Conservation (phyloP, 1,140 invertebrate genomes). For the Popillia japonica region DNA sequence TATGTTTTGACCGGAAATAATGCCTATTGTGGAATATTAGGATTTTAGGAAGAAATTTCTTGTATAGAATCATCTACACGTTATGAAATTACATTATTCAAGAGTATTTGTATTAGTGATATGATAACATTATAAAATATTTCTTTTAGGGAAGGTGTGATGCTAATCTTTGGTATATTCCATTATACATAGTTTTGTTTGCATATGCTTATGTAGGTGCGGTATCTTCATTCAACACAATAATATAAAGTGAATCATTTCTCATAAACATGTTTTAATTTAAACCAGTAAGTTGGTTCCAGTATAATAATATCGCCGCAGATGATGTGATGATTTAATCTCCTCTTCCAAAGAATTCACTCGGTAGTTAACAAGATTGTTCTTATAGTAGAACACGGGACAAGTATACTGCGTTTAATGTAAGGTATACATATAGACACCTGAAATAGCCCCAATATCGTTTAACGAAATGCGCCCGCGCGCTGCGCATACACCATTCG, state of each 20-base stretch:
- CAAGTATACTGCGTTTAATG: slow-evolving; percentile 17
- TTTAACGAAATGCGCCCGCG: slow-evolving; percentile 38
- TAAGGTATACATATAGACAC: slow-evolving; percentile 38
- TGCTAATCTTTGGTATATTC: too few relatives aligned
- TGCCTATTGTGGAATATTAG: too few relatives aligned
- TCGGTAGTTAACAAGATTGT: slow-evolving; percentile 37
- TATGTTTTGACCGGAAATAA: too few relatives aligned
- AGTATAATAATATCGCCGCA: slow-evolving; percentile 29
- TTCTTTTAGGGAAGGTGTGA: too few relatives aligned
- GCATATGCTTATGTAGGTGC: background rate
- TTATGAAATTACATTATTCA: too few relatives aligned
- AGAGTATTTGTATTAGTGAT: too few relatives aligned
- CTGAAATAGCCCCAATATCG: slow-evolving; percentile 43
- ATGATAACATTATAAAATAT: too few relatives aligned
- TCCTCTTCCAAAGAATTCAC: slow-evolving; percentile 30
- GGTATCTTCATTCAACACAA: background rate
- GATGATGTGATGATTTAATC: slow-evolving; percentile 37
- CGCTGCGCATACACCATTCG: slow-evolving; percentile 20
- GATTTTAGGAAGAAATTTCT: too few relatives aligned
- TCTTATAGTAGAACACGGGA: slow-evolving; percentile 36
- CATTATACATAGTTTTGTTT: background rate
- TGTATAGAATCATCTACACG: too few relatives aligned
- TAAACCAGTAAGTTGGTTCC: slow-evolving; percentile 26
- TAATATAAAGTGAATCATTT: slow-evolving; percentile 21
- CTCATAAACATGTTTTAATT: slow-evolving; percentile 29